Evolutionary conservation across 2,797 vertebrate species (phyloP), one percentile per base, ranked within the genome.

Genomic region (Eurystomus glaucurus): DNA sequence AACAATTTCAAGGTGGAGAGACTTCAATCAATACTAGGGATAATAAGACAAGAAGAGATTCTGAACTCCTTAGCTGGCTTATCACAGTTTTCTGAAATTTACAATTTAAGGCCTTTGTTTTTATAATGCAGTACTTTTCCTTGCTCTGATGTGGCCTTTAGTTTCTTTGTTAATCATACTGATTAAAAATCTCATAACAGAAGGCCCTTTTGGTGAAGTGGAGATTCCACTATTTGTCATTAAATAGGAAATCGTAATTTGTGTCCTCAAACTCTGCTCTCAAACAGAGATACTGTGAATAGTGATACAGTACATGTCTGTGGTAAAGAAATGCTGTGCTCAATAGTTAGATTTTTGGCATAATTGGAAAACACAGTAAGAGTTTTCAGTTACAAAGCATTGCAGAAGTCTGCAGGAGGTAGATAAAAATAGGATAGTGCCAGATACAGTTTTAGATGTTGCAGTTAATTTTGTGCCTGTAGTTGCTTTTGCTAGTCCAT

Each of bases 21-120:
- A 80, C 84, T 97, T 97, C 96, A 97, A 94, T 97, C 97, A 97
- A 97, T 98, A 96, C 82, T 54, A 70, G 61, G 70, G 90, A 95
- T 97, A 97, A 97, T 97, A 97, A 97, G 94, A 95, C 92, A 95
- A 96, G 88, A 95, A 75, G 57, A 97, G 54, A 94, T 90, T 93
- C 82, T 96, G 64, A 83, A 90, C 48, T 87, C 58, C 48, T 85
- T 87, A 3, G 2, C 62, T 45, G 70, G 58, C 41, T 89, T 93
- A 93, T 93, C 75, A 45, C n/a, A 62, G 35, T 91, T 92, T 96
- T 93, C 15, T 96, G n/a, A 76, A 93, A 96, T 94, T 79, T 92
- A 93, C 55, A 80, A 54, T 91, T 77, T 89, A 94, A 31, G 39
- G 22, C 51, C 45, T 87, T 95, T 94, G 70, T 93, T 97, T 94